These are phyloP conservation scores for Branchinecta lynchi DNA, from an alignment of 1,140 invertebrate genomes.

Conservation along the genomic window DNA sequence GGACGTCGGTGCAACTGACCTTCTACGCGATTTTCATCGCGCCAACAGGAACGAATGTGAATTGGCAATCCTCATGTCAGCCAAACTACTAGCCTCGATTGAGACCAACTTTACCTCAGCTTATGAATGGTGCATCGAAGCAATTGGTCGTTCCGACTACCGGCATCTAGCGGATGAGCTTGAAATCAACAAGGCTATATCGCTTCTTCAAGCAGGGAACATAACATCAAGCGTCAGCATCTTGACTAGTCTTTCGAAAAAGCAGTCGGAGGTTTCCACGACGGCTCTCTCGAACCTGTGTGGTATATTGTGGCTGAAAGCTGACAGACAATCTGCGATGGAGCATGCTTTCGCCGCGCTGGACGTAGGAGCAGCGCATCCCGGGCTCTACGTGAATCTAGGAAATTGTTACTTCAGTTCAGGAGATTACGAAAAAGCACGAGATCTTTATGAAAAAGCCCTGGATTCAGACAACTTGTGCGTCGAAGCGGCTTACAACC, in stretches of 20 bases:
- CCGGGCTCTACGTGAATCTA: slow-evolving; percentile 71
- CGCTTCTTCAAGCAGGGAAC: slow-evolving; percentile 70
- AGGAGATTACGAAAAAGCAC: slow-evolving; percentile 54
- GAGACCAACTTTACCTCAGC: not conserved
- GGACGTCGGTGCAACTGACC: not conserved
- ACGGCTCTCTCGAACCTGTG: slow-evolving; percentile 77
- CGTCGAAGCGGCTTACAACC: slow-evolving; percentile 81
- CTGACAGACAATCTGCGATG: slow-evolving; percentile 64
- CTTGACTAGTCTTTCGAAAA: slow-evolving; percentile 70
- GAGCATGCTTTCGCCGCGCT: slow-evolving; percentile 60
- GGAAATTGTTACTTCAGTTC: slow-evolving; percentile 62
- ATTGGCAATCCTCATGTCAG: not conserved
- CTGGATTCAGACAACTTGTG: slow-evolving; percentile 64
- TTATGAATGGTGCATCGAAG: slow-evolving; percentile 45
- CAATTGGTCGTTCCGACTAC: slow-evolving; percentile 56
- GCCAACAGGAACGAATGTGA: not conserved
- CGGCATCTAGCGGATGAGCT: slow-evolving; percentile 64
- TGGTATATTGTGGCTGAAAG: slow-evolving; percentile 73
- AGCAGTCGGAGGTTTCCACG: slow-evolving; percentile 61
- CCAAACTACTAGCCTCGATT: not conserved
- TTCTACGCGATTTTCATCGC: not conserved
- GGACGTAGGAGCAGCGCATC: slow-evolving; percentile 60
- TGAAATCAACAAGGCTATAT: slow-evolving; percentile 84
- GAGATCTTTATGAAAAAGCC: slow-evolving; percentile 57
- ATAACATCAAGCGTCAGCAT: slow-evolving; percentile 66